phyloP scores from a whole-genome alignment of 1,140 invertebrate species.

The Caenorhabditis brenneri region DNA sequence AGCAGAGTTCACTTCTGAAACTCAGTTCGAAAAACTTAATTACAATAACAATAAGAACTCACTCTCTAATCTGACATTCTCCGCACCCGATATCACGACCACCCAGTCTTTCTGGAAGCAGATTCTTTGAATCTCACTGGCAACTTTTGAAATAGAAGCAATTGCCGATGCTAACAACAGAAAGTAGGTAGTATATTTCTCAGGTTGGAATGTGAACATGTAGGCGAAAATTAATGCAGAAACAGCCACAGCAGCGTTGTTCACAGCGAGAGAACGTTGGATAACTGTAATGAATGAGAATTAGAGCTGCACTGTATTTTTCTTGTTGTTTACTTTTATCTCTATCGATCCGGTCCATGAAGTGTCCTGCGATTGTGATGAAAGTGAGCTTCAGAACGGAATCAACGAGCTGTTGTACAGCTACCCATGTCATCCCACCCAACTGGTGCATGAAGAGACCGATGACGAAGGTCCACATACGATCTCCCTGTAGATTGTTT shows the following conservation, averaged over 20 bases:
- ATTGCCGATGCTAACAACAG: conserved; percentile 56
- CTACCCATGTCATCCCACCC: conserved; percentile 50
- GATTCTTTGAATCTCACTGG: conserved; percentile 61
- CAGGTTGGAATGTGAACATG: neutral
- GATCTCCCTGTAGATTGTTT: conserved; percentile 46
- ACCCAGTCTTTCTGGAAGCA: conserved; percentile 66
- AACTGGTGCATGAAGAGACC: conserved; percentile 47
- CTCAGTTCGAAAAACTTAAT: neutral
- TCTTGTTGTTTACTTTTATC: conserved; percentile 37
- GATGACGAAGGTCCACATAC: conserved; percentile 49
- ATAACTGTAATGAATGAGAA: conserved; percentile 52
- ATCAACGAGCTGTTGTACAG: conserved; percentile 45
- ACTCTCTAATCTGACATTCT: conserved; percentile 45
- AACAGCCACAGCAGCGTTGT: conserved; percentile 51
- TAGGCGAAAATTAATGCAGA: conserved; percentile 38
- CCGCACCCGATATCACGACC: conserved; percentile 55
- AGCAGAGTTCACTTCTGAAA: neutral
- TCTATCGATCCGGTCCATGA: neutral
- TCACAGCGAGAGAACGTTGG: conserved; percentile 26
- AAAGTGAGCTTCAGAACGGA: conserved; percentile 31
- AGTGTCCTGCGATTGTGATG: neutral
- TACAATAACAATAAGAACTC: neutral
- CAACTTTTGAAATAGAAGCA: conserved; percentile 58
- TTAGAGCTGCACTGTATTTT: too few relatives aligned
- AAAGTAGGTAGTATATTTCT: neutral